Evolutionary conservation across 2,888 invertebrate genomes (phyloP).

Genomic region (Agelastica alni): DNA sequence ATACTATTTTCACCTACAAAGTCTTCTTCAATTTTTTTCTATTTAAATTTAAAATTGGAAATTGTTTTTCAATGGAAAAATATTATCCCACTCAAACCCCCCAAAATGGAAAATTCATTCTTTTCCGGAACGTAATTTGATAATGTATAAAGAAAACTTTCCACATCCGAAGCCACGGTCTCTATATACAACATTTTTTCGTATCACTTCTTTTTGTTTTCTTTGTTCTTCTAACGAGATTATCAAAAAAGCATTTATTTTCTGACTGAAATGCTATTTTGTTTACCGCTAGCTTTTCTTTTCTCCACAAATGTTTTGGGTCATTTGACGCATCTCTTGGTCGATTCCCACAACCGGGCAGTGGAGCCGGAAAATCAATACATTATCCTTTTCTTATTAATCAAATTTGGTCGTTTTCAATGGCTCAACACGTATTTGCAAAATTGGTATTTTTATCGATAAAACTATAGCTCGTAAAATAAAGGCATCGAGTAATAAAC

Average conservation of each 20-base stretch:
- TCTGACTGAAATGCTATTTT: conserved; percentile 24
- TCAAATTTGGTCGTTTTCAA: too few relatives aligned
- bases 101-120: conserved; percentile 17
- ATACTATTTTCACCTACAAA: not conserved
- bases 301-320: not conserved
- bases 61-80: conserved; percentile 21
- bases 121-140: conserved; percentile 27
- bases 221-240: conserved; percentile 27
- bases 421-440: too few relatives aligned
- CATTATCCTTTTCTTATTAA: too few relatives aligned
- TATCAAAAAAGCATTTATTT: conserved; percentile 24
- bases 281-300: conserved; percentile 20
- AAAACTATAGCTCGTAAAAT: too few relatives aligned
- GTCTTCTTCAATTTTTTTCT: conserved; percentile 12
- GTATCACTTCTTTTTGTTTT: conserved; percentile 29
- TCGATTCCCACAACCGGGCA: too few relatives aligned
- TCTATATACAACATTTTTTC: conserved; percentile 19
- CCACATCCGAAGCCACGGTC: conserved; percentile 14
- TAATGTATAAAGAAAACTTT: conserved; percentile 26
- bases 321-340: not conserved
- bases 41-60: conserved; percentile 19
- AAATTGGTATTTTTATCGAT: too few relatives aligned
- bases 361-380: too few relatives aligned
- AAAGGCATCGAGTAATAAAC: too few relatives aligned
- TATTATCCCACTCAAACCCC: conserved; percentile 17